These are phyloP conservation scores for Diadophis punctatus DNA, from an alignment of 2,113 vertebrate species.

Conservation along the genomic window DNA sequence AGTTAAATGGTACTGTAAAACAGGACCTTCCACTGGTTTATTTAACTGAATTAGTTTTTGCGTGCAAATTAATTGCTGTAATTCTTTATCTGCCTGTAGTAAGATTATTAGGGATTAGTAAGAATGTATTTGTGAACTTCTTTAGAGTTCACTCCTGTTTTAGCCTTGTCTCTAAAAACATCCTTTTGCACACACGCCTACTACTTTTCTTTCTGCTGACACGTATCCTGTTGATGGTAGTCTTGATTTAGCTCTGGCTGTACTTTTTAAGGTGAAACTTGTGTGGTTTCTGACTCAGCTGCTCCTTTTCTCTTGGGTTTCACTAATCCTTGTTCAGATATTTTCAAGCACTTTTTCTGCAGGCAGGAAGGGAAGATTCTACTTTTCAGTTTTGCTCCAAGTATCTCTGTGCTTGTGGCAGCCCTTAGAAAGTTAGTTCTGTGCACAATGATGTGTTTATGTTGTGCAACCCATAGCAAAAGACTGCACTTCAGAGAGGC, in stretches of 20 bases:
- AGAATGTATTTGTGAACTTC: neutral
- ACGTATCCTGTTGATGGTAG: neutral
- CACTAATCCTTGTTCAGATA: neutral
- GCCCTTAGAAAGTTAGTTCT: neutral
- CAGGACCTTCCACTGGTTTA: neutral
- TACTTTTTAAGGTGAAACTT: neutral
- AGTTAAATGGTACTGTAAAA: neutral
- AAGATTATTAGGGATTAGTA: neutral
- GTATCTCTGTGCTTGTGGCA: neutral
- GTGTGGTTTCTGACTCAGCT: neutral
- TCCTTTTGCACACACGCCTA: neutral
- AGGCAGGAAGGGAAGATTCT: neutral
- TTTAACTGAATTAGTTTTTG: constrained; percentile 13
- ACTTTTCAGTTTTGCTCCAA: neutral
- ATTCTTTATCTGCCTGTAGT: constrained; percentile 7
- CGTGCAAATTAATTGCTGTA: constrained; percentile 14
- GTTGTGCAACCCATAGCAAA: neutral
- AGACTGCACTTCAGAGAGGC: neutral
- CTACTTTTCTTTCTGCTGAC: neutral
- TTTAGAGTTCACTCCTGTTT: neutral
- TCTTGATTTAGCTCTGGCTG: neutral
- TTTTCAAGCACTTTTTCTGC: neutral
- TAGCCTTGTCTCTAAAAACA: neutral
- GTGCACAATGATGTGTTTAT: neutral
- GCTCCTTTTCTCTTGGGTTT: neutral